Evolutionary conservation across 2,113 vertebrate genomes (phyloP).

Genomic region (Nesogale talazaci): DNA sequence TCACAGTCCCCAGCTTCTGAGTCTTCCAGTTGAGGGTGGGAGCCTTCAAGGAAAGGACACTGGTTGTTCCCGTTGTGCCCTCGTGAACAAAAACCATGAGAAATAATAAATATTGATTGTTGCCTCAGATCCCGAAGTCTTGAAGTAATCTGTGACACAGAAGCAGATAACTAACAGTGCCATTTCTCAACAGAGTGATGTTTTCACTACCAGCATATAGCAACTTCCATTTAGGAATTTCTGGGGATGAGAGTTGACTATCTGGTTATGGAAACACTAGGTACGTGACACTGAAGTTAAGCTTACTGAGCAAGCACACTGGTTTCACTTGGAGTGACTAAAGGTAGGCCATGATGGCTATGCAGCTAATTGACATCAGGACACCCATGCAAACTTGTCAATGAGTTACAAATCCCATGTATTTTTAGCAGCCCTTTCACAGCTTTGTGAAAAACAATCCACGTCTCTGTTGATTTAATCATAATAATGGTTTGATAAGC

Average conservation of each 20-base stretch:
- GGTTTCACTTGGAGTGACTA: neutral
- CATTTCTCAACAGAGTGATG: neutral
- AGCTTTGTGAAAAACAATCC: neutral
- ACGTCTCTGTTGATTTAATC: neutral
- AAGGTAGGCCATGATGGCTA: neutral
- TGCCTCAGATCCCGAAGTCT: neutral
- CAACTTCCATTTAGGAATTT: neutral
- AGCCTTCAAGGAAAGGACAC: neutral
- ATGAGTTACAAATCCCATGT: neutral
- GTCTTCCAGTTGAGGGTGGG: neutral
- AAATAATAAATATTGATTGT: neutral
- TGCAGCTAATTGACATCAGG: no score
- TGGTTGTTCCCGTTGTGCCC: neutral
- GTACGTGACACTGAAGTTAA: fast-evolving
- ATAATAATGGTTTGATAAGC: neutral
- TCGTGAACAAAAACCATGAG: neutral
- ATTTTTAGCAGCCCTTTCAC: neutral
- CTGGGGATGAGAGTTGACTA: fast-evolving
- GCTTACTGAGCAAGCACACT: neutral
- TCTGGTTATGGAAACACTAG: neutral
- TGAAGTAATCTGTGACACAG: neutral
- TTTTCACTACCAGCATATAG: neutral
- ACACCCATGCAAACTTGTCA: neutral
- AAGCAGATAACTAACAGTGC: neutral
- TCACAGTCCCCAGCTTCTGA: neutral